These are phyloP conservation scores for Dryobates pubescens DNA, from an alignment of 2,797 vertebrate genomes.

Conservation along the genomic window DNA sequence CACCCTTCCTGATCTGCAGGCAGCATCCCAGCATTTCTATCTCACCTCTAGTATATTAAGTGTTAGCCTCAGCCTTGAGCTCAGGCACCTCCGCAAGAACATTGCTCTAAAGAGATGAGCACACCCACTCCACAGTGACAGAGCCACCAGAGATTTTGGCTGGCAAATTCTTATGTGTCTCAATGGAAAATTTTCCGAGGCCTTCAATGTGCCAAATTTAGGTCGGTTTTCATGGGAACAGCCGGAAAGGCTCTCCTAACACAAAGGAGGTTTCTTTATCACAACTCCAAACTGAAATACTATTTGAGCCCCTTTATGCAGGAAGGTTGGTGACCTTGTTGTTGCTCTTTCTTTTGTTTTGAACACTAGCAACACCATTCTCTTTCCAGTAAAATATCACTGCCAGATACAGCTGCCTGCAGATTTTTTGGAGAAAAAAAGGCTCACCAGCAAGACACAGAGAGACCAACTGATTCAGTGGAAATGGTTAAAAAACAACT, in stretches of 20 bases:
- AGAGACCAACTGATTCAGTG: background rate
- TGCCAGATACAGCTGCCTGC: background rate
- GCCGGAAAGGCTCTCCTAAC: background rate
- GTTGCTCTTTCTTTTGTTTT: background rate
- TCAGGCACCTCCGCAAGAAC: background rate
- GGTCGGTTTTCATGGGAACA: constrained; percentile 33
- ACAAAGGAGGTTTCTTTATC: background rate
- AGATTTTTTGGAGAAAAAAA: background rate
- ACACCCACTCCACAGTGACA: background rate
- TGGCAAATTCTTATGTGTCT: background rate
- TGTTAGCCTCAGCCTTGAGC: background rate
- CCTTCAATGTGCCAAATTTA: constrained; percentile 14
- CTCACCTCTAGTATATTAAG: background rate
- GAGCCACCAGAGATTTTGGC: background rate
- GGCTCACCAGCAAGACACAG: background rate
- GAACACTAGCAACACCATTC: background rate
- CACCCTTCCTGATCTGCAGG: background rate
- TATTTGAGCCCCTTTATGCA: background rate
- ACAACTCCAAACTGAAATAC: background rate
- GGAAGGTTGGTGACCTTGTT: background rate
- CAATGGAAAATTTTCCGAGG: background rate
- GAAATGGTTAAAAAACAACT: constrained; percentile 10
- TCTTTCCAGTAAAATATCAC: background rate
- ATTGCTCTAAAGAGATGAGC: background rate
- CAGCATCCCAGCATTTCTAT: background rate